A percentile compares a stretch with the other conserved stretches of the same genome.
Conservation (phyloP, 2,113 vertebrate species). For the Hystrix cristata region DNA sequence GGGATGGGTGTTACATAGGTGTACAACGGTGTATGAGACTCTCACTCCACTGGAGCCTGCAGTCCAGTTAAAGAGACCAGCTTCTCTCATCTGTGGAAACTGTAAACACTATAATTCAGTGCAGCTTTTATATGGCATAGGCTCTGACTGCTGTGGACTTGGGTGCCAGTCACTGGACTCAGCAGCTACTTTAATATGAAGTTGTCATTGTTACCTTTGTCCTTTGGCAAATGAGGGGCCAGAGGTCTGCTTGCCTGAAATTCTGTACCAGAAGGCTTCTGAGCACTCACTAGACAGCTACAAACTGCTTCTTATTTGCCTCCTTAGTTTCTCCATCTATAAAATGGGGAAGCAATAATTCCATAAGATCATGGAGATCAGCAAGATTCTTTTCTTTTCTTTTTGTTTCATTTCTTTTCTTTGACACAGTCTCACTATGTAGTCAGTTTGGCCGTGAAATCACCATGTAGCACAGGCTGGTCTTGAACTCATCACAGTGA, state of each 20-base stretch:
- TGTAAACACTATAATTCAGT: not conserved
- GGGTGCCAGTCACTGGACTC: not conserved
- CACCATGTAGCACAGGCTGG: not conserved
- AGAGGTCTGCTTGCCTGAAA: not conserved
- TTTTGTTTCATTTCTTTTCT: not conserved
- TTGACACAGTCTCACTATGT: not conserved
- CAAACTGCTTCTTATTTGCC: not conserved
- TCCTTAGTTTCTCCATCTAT: conserved; percentile 24
- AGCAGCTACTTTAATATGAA: not conserved
- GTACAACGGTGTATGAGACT: not conserved
- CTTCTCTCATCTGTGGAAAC: not conserved
- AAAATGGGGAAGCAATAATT: not conserved
- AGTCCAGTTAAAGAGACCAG: not conserved
- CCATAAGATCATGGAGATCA: not conserved
- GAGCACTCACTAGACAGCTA: not conserved
- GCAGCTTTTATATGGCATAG: not conserved
- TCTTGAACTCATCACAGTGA: not conserved
- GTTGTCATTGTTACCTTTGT: not conserved
- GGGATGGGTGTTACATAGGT: not conserved
- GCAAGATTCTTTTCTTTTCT: not conserved
- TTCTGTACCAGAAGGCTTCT: not conserved
- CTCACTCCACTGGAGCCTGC: not conserved
- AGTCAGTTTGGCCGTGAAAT: not conserved
- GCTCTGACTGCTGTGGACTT: not conserved
- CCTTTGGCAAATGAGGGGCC: not conserved